Base-by-base conservation (phyloP, 53 echinoderm and acorn worm species). In the Echinarachnius parma region DNA sequence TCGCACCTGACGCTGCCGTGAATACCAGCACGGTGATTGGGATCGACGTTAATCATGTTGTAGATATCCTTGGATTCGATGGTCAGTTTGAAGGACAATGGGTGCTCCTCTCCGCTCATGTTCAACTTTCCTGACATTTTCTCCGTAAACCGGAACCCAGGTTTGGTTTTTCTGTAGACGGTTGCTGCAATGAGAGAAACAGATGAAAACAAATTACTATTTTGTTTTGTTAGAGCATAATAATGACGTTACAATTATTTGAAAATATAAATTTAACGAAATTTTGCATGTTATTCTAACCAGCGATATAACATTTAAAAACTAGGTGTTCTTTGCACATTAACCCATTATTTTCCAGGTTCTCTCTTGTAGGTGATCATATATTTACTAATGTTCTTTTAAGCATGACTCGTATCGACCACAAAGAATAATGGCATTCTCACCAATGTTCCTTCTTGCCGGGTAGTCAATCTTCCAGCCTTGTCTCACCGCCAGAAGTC, bases 101-200 rank as follows among this genome's bases (percentile, higher is more conserved):
- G 71, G n/a, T 34, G 56, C 20, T 60, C 77, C 25, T 81, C 46
- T 25, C 34, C 62, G 10, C 46, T 62, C 55, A 81, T 60, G 31
- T 64, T 49, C 19, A 86, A 20, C 3, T 81, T 61, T 3, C 86
- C 86, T 7, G 36, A 34, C 81, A 86, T 81, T 49, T 81, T 81
- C 55, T 86, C 86, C 3, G 81, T 81, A 30, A 77, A 86, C 53
- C 86, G 81, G 36, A 86, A 66, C 39, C 86, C 86, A 9, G 86
- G 86, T 39, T 81, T 81, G 16, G 52, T 62, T 48, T 49, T 80
- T 44, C 57, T 72, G 74, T 56, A 72, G 3, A 72, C 74, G 4
- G 74, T 72, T 4, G 74, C 74, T 72, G 54, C 30, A 68, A 49
- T n/a, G 31, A 56, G 3, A 24, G 54, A 24, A 14, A 4, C 7